Percentiles rank a stretch among this genome's conserved stretches.
Evolutionary conservation across 2,888 invertebrate genomes (phyloP).

Genomic region (Leptopilina myrica): DNA sequence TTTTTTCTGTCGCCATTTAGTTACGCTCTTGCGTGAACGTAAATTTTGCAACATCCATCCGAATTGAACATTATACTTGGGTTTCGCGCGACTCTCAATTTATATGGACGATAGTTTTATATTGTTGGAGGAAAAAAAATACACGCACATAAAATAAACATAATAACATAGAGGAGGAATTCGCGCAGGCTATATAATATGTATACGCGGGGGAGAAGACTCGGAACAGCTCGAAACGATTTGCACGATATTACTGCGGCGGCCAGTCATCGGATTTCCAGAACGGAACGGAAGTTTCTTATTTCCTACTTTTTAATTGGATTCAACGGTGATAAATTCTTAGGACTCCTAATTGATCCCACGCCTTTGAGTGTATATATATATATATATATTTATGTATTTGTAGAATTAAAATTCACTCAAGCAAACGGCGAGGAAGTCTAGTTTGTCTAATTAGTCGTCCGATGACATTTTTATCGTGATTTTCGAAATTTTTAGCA

Average conservation of each 20-base stretch:
- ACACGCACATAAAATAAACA: slow-evolving; percentile 22
- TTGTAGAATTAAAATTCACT: slow-evolving; percentile 26
- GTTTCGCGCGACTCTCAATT: slow-evolving; percentile 12
- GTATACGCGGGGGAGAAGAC: not conserved
- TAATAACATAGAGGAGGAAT: slow-evolving; percentile 39
- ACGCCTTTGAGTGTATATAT: slow-evolving; percentile 44
- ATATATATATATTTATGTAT: slow-evolving; percentile 24
- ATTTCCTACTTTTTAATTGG: slow-evolving; percentile 73
- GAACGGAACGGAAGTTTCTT: slow-evolving; percentile 74
- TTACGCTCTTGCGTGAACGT: slow-evolving; percentile 25
- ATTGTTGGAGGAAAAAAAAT: not conserved
- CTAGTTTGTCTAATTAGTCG: slow-evolving; percentile 52
- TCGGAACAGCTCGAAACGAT: slow-evolving; percentile 45
- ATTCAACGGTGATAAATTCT: slow-evolving; percentile 68
- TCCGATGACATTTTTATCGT: slow-evolving; percentile 43
- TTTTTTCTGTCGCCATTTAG: slow-evolving; percentile 19
- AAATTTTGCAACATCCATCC: slow-evolving; percentile 31
- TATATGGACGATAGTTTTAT: no score
- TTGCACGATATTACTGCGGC: slow-evolving; percentile 47
- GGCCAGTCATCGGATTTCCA: slow-evolving; percentile 66
- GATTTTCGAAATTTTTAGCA: slow-evolving; percentile 34
- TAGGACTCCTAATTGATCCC: slow-evolving; percentile 59
- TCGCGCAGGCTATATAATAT: slow-evolving; percentile 39
- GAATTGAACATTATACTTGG: slow-evolving; percentile 7
- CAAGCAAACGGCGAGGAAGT: slow-evolving; percentile 48